Evolutionary conservation across 30 jellyfish, hydroid and myxozoan genomes (phyloP), one percentile per base, ranked within the genome.

Genomic region (Turritopsis rubra): DNA sequence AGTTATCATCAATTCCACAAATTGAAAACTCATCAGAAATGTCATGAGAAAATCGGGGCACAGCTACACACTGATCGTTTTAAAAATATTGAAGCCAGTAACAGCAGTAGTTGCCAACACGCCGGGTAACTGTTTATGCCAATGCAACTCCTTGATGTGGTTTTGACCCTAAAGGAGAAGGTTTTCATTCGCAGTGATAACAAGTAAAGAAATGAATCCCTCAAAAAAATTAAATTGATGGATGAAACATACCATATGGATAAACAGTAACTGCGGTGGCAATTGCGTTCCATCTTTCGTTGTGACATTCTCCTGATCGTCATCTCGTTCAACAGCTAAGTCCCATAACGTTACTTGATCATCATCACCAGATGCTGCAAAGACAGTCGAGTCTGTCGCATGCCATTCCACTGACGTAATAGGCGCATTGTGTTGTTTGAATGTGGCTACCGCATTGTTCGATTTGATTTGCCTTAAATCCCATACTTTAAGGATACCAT

Each of bases 391-490:
- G 95, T 94, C 99, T 26, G 94, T 68, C 25, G 97, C 88, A 72
- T 94, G 96, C 99, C 99, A 94, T 89, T 94, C 99, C 1, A 94
- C 99, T 7, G 99, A 94, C 16, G 99, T 94, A 26, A 94, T 86
- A 54, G 97, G 96, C 30, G 96, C 96, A 31, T 83, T 89, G 95
- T 94, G 99, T 29, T 89, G 96, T 71, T 94, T 94, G 88, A 94
- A 94, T 7, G 95, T 89, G 24, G 99, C 99, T 18, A 94, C 97
- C 1, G 99, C 84, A 24, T 23, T 79, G 54, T 92, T 96, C 19
- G 79, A 82, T 60, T 89, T 95, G 30, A 94, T 81, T 76, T 89
- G 97, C 9, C 99, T 83, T 73, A 94, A 76, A 75, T 94, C 99
- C 99, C 99, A 94, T 3, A 94, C 95, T 65, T 88, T 94, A 23